These are phyloP conservation scores for Phyllotreta striolata DNA, from an alignment of 2,888 invertebrate genomes.

Conservation along the genomic window DNA sequence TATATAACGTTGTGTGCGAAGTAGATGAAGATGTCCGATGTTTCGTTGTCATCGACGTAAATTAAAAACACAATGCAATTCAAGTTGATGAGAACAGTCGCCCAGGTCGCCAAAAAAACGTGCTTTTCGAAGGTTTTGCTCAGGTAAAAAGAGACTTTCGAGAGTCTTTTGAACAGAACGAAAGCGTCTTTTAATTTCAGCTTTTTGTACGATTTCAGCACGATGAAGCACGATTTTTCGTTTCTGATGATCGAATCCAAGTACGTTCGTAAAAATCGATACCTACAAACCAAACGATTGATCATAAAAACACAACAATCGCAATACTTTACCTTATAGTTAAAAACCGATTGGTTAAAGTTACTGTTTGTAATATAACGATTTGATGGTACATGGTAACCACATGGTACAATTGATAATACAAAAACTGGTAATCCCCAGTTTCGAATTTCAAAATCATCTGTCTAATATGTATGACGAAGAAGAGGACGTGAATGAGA, in stretches of 20 bases:
- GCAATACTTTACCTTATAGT: not conserved
- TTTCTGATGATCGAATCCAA: not conserved
- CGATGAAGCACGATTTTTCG: not conserved
- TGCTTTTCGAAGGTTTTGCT: conserved; percentile 4
- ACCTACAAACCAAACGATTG: conserved; percentile 11
- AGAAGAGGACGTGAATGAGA: not conserved
- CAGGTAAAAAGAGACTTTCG: not conserved
- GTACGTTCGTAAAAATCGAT: conserved; percentile 7
- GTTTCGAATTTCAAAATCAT: not conserved
- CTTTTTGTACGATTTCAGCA: not conserved
- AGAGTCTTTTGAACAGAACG: not conserved
- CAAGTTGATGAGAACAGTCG: conserved; percentile 3
- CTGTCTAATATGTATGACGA: conserved; percentile 4
- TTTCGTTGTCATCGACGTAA: not conserved
- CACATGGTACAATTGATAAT: too few relatives aligned
- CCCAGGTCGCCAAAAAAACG: not conserved
- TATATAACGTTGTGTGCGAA: not conserved
- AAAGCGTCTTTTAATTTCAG: conserved; percentile 7
- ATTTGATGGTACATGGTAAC: too few relatives aligned
- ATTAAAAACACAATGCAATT: not conserved
- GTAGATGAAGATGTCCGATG: conserved; percentile 6
- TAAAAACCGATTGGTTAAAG: too few relatives aligned
- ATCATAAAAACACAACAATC: not conserved
- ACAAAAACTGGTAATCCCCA: not conserved
- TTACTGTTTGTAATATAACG: too few relatives aligned